Evolutionary conservation across 2,797 vertebrate genomes (phyloP).

Genomic region (Notamacropus eugenii): DNA sequence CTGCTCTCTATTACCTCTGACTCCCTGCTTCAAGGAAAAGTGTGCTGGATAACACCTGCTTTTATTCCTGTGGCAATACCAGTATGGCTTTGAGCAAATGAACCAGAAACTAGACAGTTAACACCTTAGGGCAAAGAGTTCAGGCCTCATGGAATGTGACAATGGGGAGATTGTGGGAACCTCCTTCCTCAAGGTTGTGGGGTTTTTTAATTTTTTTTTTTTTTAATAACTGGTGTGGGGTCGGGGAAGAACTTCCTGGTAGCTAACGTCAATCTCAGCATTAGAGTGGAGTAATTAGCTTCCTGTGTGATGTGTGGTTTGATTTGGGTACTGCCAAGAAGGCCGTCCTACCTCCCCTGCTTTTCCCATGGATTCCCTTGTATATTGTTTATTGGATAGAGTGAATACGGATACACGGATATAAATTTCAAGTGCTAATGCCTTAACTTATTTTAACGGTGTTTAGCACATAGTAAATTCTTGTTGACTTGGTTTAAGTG

Average conservation of each 20-base stretch:
- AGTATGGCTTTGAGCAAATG: background rate
- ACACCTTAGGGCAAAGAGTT: constrained; percentile 19
- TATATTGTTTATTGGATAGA: background rate
- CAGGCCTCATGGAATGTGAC: background rate
- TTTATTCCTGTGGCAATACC: background rate
- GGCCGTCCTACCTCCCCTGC: background rate
- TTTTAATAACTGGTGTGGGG: background rate
- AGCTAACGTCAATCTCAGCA: background rate
- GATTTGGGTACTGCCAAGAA: background rate
- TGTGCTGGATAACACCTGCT: background rate
- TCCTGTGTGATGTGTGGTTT: background rate
- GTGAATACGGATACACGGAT: background rate
- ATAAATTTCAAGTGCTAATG: background rate
- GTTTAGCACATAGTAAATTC: too few species aligned
- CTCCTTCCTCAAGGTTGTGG: background rate
- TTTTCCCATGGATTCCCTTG: background rate
- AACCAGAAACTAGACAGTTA: background rate
- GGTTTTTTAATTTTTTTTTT: background rate
- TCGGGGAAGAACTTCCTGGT: background rate
- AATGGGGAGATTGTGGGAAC: background rate
- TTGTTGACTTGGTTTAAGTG: background rate
- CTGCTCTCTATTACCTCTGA: background rate
- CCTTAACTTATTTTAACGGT: background rate
- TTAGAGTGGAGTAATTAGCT: background rate
- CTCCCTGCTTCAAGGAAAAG: background rate